Conservation (phyloP, 2,113 vertebrate species). For the Sigmodon hispidus region DNA sequence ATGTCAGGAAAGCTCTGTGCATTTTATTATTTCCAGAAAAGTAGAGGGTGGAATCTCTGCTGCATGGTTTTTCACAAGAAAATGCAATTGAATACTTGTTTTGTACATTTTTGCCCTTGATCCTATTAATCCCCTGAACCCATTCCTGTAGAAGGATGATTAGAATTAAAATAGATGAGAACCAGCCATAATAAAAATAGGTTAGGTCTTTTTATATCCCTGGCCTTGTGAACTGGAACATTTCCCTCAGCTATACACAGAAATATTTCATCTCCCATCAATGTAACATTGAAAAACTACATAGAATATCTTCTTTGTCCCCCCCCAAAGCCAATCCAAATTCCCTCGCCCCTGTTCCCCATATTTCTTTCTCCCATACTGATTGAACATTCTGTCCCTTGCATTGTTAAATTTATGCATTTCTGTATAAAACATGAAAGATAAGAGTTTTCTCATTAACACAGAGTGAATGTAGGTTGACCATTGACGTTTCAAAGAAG, state of each 20-base stretch:
- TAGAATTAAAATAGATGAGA: constrained; percentile 40
- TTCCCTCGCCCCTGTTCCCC: not conserved
- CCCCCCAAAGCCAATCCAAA: not conserved
- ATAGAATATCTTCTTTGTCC: constrained; percentile 74
- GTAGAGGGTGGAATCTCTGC: not conserved
- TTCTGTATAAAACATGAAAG: not conserved
- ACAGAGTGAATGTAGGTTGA: not conserved
- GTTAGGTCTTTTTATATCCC: constrained; percentile 21
- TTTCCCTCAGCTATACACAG: not conserved
- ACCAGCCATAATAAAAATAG: constrained; percentile 15
- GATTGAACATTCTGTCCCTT: not conserved
- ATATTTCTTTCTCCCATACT: not conserved
- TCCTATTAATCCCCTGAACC: constrained; percentile 37
- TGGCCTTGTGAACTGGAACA: constrained; percentile 28
- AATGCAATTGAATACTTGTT: not conserved
- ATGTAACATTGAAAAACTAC: not conserved
- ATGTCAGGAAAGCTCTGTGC: not conserved
- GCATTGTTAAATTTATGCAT: constrained; percentile 43
- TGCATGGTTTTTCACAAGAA: constrained; percentile 35
- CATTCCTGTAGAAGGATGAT: not conserved
- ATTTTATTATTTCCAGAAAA: not conserved
- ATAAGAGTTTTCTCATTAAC: constrained; percentile 33
- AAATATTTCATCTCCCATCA: not conserved
- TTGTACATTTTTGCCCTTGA: not conserved
- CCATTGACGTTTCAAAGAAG: not conserved